phyloP scores from a whole-genome alignment of 2,888 invertebrate genomes.

The Oasisia sp. region DNA sequence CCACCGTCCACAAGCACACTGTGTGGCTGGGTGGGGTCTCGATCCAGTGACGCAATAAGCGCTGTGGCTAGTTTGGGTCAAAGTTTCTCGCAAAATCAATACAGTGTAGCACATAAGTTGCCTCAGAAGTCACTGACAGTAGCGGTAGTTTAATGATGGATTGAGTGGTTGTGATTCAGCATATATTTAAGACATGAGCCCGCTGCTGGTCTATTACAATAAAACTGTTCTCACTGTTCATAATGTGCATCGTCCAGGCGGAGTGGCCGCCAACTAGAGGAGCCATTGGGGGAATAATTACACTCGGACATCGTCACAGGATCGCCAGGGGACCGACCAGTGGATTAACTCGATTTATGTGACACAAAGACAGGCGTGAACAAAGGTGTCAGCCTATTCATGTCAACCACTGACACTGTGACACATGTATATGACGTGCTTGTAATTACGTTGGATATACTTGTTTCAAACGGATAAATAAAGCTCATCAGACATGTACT shows the following conservation, averaged over 20 bases:
- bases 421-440: background rate
- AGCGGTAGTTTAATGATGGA: background rate
- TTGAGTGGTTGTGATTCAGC: background rate
- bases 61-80: background rate
- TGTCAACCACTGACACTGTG: background rate
- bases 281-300: background rate
- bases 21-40: background rate
- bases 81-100: slow-evolving; percentile 9
- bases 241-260: background rate
- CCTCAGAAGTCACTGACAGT: background rate
- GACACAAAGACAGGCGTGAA: background rate
- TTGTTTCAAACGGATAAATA: background rate
- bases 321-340: background rate
- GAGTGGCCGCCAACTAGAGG: background rate
- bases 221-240: background rate
- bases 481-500: background rate
- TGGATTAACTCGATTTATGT: background rate
- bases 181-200: background rate
- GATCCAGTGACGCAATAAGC: background rate
- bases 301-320: background rate
- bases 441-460: background rate
- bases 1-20: background rate
- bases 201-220: background rate
- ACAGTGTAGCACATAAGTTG: background rate
- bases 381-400: background rate